Percentiles rank a stretch among this genome's conserved stretches.
phyloP scores from a whole-genome alignment of 2,888 invertebrate genomes.

The Epicampocera succincta region DNA sequence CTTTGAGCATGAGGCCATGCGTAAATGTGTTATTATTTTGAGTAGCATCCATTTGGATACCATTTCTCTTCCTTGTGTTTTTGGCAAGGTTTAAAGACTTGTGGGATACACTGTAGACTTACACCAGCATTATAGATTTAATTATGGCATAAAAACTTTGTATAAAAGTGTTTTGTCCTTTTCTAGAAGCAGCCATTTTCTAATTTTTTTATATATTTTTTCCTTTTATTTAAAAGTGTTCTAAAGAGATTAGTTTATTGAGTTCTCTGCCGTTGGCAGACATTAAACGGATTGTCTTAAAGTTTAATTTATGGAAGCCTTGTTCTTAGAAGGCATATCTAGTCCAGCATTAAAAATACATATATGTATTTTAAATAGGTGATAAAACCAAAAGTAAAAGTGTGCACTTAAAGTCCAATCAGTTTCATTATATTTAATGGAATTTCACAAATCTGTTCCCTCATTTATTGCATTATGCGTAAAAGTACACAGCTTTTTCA shows the following conservation, averaged over 20 bases:
- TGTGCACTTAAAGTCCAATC: constrained; percentile 10
- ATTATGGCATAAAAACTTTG: constrained; percentile 28
- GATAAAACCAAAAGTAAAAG: not conserved
- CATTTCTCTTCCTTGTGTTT: no score
- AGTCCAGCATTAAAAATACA: not conserved
- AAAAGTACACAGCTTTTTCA: constrained; percentile 9
- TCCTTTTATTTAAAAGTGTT: constrained; percentile 20
- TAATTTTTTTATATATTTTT: constrained; percentile 9
- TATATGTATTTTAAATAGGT: no score
- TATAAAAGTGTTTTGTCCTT: constrained; percentile 25
- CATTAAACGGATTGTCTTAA: constrained; percentile 1
- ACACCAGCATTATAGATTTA: constrained; percentile 30
- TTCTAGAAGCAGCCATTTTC: not conserved
- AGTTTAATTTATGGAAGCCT: not conserved
- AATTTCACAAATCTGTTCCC: constrained; percentile 38
- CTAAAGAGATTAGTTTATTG: constrained; percentile 32
- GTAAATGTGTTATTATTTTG: no score
- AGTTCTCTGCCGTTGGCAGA: constrained; percentile 1
- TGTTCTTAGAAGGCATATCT: no score
- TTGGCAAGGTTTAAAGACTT: no score
- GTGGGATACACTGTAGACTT: not conserved
- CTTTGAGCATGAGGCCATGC: no score
- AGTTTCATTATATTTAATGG: constrained; percentile 30
- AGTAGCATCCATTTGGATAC: no score
- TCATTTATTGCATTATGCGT: constrained; percentile 9